These are phyloP conservation scores for Parambassis ranga DNA, from an alignment of 2,797 vertebrate species.

Conservation along the genomic window DNA sequence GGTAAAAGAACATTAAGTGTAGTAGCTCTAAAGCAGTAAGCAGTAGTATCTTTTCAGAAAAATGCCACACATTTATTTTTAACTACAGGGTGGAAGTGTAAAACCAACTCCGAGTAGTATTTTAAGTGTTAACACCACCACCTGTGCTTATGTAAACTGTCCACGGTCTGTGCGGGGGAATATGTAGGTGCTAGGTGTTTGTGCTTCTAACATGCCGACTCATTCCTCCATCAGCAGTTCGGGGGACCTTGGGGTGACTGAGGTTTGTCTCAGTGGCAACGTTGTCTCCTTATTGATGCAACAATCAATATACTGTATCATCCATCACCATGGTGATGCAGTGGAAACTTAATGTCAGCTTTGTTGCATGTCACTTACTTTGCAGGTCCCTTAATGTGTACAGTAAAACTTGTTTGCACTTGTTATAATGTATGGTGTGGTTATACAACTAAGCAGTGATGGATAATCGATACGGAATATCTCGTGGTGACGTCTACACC, in stretches of 20 bases:
- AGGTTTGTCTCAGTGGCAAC: slow-evolving; percentile 31
- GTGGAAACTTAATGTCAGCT: background rate
- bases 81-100: background rate
- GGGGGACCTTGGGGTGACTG: slow-evolving; percentile 29
- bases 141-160: background rate
- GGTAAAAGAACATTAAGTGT: background rate
- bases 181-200: background rate
- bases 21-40: background rate
- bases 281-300: slow-evolving; percentile 51
- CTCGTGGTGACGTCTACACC: too few species aligned
- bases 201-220: slow-evolving; percentile 20
- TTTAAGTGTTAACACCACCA: too few species aligned
- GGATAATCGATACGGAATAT: too few species aligned
- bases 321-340: slow-evolving; percentile 47
- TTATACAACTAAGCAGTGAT: too few species aligned
- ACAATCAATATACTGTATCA: slow-evolving; percentile 48
- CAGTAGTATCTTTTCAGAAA: too few species aligned
- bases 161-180: fast-evolving
- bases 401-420: background rate
- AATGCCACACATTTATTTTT: too few species aligned
- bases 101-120: too few species aligned
- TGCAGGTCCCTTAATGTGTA: background rate
- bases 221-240: slow-evolving; percentile 60
- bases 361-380: background rate
- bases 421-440: background rate